Evolutionary conservation across 1,140 invertebrate genomes (phyloP), one percentile per base, ranked within the genome.

Genomic region (Campoletis sonorensis): DNA sequence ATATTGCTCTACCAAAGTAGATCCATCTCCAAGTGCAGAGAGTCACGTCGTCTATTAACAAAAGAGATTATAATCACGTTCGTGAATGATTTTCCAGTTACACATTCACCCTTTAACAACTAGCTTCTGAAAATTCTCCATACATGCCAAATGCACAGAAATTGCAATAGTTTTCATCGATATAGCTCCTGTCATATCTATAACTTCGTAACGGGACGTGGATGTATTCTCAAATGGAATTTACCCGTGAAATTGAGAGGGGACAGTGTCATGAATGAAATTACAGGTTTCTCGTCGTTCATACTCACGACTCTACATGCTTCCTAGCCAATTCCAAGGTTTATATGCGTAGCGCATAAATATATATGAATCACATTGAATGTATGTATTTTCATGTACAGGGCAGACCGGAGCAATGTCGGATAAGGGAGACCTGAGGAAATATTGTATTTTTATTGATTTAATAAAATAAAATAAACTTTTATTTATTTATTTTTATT

Each of bases 191-290:
- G n/a, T n/a, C n/a, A n/a, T n/a, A 21, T 54, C 11, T 16, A 4
- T 16, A 71, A 15, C 16, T 37, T 15, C 18, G 21, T 71, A 71
- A 61, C 11, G 1, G 5, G 73, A 33, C 11, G 16, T 27, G 21
- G 4, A 10, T 76, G 15, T 1, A 54, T 27, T 49, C 51, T 77
- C 15, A 18, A 33, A 67, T 61, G 75, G 58, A 18, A 61, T 61
- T n/a, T 61, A 18, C 51, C 18, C 16, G 51, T 61, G 54, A 58
- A 61, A 30, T 23, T 15, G 16, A 54, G 26, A 16, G 54, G 75
- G 54, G n/a, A 21, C 51, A 21, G 30, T 21, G 30, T 67, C 51
- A 77, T 58, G 51, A 61, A 77, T 77, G 51, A 61, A 77, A 61
- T 77, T 77, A 61, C 75, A 77, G 49, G 18, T 77, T 18, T 21